Evolutionary conservation across 2,888 invertebrate species (phyloP).

Genomic region (Pimpla rufipes): DNA sequence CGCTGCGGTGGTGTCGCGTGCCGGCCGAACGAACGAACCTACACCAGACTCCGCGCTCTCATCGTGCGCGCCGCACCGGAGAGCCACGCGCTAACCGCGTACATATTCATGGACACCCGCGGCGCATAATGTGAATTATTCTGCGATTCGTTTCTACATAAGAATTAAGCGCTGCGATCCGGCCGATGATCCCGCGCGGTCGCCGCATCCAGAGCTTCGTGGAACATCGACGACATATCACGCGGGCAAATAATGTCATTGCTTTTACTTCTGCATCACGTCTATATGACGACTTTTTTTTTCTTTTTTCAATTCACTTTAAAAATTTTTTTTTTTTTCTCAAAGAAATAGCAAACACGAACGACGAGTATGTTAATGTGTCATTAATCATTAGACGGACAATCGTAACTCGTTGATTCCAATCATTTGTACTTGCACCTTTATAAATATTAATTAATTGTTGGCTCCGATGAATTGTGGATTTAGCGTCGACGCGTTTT

Average conservation of each 20-base stretch:
- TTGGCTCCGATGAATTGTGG: no score
- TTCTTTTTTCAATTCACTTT: no score
- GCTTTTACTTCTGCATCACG: constrained; percentile 19
- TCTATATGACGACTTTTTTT: neutral
- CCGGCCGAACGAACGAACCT: constrained; percentile 47
- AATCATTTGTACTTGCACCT: neutral
- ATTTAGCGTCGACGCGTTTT: no score
- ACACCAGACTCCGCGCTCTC: constrained; percentile 35
- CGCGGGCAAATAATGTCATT: constrained; percentile 50
- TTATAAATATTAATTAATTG: neutral
- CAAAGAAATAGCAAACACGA: constrained; percentile 2
- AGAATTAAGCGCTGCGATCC: constrained; percentile 64
- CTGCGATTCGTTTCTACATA: constrained; percentile 66
- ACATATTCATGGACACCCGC: constrained; percentile 68
- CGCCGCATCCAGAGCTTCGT: constrained; percentile 44
- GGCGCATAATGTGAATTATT: constrained; percentile 68
- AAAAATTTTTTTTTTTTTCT: constrained; percentile 29
- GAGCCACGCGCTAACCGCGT: constrained; percentile 50
- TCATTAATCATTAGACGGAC: neutral
- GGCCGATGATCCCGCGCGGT: constrained; percentile 58
- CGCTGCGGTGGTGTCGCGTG: constrained; percentile 65
- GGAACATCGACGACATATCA: constrained; percentile 58
- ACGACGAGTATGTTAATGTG: neutral
- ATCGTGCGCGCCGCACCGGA: constrained; percentile 24
- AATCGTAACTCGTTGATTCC: neutral